Conservation (phyloP, 2,797 vertebrate species). For the Pseudopleuronectes americanus region DNA sequence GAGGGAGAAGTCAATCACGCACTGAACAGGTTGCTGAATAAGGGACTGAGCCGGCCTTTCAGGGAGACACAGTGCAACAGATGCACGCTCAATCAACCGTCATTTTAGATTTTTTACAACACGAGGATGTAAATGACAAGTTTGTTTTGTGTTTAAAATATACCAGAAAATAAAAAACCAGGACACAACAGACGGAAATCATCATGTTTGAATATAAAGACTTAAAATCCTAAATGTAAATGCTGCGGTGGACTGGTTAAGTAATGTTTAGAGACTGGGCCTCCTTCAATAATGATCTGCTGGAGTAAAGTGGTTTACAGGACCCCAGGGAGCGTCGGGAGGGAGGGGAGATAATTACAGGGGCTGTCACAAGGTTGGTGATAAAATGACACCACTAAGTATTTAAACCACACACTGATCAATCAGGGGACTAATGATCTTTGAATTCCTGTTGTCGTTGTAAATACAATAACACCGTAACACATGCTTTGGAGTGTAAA, state of each 20-base stretch:
- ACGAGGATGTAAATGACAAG: conserved; percentile 37
- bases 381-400: conserved; percentile 62
- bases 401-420: conserved; percentile 60
- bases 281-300: conserved; percentile 58
- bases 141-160: conserved; percentile 31
- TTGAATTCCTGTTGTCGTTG: conserved; percentile 21
- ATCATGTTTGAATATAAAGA: neutral
- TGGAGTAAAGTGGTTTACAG: conserved; percentile 71
- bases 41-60: conserved; percentile 60
- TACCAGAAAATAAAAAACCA: neutral
- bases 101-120: conserved; percentile 44
- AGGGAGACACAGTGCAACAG: conserved; percentile 48
- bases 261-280: conserved; percentile 46
- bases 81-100: conserved; percentile 41
- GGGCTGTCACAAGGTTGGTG: conserved; percentile 61
- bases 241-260: conserved; percentile 32
- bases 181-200: conserved; percentile 20
- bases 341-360: conserved; percentile 59
- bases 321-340: conserved; percentile 66
- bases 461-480: conserved; percentile 1
- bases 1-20: conserved; percentile 71
- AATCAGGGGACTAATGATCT: conserved; percentile 57
- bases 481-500: conserved; percentile 14
- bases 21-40: conserved; percentile 67
- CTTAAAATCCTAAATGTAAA: conserved; percentile 10